These are phyloP conservation scores for Caenorhabditis sp. DNA, from an alignment of 2,888 invertebrate genomes.

Conservation along the genomic window DNA sequence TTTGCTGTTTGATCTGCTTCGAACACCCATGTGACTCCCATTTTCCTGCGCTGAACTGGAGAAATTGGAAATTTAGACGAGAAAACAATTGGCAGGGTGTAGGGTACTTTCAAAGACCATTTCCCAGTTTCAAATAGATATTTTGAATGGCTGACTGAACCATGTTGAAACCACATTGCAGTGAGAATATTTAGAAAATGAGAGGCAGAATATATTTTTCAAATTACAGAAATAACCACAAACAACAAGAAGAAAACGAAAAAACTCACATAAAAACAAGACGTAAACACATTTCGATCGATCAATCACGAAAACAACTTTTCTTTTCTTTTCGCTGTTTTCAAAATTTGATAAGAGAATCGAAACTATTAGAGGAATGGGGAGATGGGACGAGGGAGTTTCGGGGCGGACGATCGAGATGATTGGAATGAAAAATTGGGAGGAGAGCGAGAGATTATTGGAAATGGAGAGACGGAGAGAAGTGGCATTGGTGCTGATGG, in stretches of 20 bases:
- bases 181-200: too few species aligned
- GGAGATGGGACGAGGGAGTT: constrained; percentile 3
- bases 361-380: not conserved
- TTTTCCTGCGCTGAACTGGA: constrained; percentile 26
- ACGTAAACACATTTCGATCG: not conserved
- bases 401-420: not conserved
- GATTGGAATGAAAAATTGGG: constrained; percentile 4
- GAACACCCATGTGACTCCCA: constrained; percentile 75
- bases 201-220: too few species aligned
- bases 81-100: too few species aligned
- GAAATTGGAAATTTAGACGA: too few species aligned
- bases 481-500: not conserved
- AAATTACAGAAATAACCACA: too few species aligned
- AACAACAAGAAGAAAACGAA: not conserved
- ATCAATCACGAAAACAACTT: constrained; percentile 12
- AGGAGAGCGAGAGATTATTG: not conserved
- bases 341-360: constrained; percentile 11
- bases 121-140: not conserved
- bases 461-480: not conserved
- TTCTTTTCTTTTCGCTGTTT: not conserved
- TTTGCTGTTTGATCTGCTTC: constrained; percentile 60
- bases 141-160: not conserved
- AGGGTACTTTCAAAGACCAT: too few species aligned
- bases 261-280: not conserved
- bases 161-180: too few species aligned